Base-by-base conservation (phyloP, 2,888 invertebrate species). In the Caenorhabditis afra region DNA sequence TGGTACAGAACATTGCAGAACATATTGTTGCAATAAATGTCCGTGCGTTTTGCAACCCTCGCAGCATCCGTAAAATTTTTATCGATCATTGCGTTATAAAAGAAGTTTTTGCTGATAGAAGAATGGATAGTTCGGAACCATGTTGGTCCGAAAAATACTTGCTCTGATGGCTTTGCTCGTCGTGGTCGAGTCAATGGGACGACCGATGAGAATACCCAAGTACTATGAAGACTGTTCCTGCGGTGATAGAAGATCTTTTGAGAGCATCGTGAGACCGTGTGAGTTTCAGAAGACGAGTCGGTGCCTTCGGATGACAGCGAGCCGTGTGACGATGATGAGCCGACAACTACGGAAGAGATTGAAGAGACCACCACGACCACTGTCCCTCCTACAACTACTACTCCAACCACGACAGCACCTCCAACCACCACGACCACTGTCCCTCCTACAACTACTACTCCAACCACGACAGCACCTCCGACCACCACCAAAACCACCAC, bases 151-250 rank as follows among this genome's bases (percentile, higher is more conserved):
- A 10, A 62, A 50, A 29, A 29, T 22, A 12, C 8, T 49, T 7
- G 12, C 50, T 37, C 18, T 62, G 14, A 14, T 62, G 18, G 20
- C 49, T 3, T 50, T 49, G 35, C 39, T 20, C 18, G 39, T 29
- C 5, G n/a, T 62, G 49, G 37, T 23, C n/a, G 45, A 47, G 16
- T 39, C 49, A 8, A 62, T 62, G 47, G 20, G 29, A 4, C 49
- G 49, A 10, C 62, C 62, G 11, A 23, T 29, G 2, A 29, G 23
- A n/a, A 10, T 1, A 7, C 44, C 39, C 7, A 45, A 20, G 4
- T 14, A 47, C 2, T 35, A 61, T 16, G 35, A 61, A 22, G 59
- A 47, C 20, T 61, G 59, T 16, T 44, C 44, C 4, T 61, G 59
- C 47, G 59, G 59, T 52, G 20, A 50, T 29, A n/a, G n/a, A n/a